A percentile compares a stretch with the other conserved stretches of the same genome.
Evolutionary conservation across 2,888 invertebrate genomes (phyloP).

Genomic region (Crepidodera aurea): DNA sequence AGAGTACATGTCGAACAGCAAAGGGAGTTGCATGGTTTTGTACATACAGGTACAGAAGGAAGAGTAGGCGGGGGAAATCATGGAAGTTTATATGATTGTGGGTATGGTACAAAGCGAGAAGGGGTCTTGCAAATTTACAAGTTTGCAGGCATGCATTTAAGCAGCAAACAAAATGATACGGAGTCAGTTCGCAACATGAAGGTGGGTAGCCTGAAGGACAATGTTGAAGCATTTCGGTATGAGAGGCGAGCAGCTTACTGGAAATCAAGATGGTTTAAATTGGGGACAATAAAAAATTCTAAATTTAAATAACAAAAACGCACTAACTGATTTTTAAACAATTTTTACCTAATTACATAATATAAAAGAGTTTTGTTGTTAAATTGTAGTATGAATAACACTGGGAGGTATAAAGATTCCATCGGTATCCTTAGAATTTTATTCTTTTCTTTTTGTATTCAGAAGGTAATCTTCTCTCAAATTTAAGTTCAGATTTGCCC

Average conservation of each 20-base stretch:
- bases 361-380: too few species aligned
- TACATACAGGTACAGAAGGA: neutral
- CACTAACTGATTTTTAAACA: too few species aligned
- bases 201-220: too few species aligned
- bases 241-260: too few species aligned
- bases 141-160: neutral
- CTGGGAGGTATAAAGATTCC: too few species aligned
- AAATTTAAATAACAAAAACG: too few species aligned
- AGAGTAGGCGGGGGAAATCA: constrained; percentile 9
- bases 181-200: too few species aligned
- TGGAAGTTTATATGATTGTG: neutral
- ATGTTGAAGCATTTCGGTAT: too few species aligned
- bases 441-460: neutral
- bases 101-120: neutral
- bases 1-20: constrained; percentile 4
- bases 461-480: constrained; percentile 69
- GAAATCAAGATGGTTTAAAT: too few species aligned
- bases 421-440: neutral
- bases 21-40: neutral
- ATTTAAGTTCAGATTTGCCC: constrained; percentile 66
- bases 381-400: too few species aligned
- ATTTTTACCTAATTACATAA: too few species aligned
- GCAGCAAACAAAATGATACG: neutral
- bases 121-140: neutral
- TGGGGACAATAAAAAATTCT: too few species aligned